Evolutionary conservation across 2,888 invertebrate species (phyloP).

Genomic region (Tenthredo scrophulariae): DNA sequence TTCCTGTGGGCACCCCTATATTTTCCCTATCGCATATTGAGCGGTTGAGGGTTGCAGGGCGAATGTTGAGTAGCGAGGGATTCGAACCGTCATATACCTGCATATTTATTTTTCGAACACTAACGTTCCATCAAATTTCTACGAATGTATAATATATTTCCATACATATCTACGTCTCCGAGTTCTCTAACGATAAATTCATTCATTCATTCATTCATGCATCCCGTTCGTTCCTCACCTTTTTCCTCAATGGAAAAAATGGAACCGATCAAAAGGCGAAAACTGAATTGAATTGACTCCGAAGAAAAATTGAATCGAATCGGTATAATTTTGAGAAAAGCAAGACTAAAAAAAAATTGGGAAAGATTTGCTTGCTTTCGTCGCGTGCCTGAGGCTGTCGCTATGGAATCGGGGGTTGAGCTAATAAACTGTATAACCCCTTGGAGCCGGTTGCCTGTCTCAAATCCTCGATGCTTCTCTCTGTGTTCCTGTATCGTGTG

Average conservation of each 20-base stretch:
- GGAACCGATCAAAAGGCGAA: too few species aligned
- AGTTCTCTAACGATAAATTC: not conserved
- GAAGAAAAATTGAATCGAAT: not conserved
- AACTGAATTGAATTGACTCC: not conserved
- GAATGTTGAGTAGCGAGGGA: constrained; percentile 57
- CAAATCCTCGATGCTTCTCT: constrained; percentile 24
- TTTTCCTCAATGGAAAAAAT: too few species aligned
- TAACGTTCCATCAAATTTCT: not conserved
- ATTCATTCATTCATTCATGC: not conserved
- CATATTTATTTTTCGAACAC: not conserved
- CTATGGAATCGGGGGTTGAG: constrained; percentile 65
- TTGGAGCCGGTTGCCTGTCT: constrained; percentile 20
- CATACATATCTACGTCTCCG: not conserved
- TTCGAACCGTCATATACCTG: constrained; percentile 26
- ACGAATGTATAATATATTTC: not conserved
- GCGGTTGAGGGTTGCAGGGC: constrained; percentile 60
- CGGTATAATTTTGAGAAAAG: not conserved
- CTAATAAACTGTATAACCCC: constrained; percentile 66
- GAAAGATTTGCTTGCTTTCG: not conserved
- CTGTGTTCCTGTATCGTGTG: not conserved
- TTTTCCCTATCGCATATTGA: constrained; percentile 62
- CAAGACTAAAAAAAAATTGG: not conserved
- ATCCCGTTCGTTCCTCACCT: too few species aligned
- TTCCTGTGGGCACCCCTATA: constrained; percentile 66
- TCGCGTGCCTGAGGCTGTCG: constrained; percentile 39